Base-by-base conservation (phyloP, 2,797 vertebrate species). In the Myotis pilosus region DNA sequence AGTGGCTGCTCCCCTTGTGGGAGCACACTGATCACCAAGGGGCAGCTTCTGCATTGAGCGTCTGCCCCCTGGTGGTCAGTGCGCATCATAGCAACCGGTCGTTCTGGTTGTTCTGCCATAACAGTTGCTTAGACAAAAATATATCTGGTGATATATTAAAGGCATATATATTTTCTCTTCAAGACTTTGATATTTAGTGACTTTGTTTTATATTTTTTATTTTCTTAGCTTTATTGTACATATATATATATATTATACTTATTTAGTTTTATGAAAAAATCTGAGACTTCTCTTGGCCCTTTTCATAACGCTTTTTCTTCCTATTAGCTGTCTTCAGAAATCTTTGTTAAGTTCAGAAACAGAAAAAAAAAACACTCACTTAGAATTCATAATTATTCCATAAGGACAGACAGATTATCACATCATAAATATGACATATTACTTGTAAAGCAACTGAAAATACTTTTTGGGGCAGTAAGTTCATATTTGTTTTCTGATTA, bases 381-480 rank as follows among this genome's bases (percentile, higher is more conserved):
- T 44, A 82, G 97, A 95, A 91, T 81, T 92, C 87, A 94, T 74
- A 96, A 89, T 92, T 97, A 96, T 96, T 97, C 68, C 71, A 57
- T 95, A 97, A 94, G 22, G 68, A 94, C 97, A 95, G 92, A 87
- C 66, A 95, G 8, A 84, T 92, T 92, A 53, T 79, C 91, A 94
- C 25, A 57, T 75, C 22, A 33, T 91, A 94, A 87, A 80, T 92
- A 96, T 81, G 60, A 92, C 23, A 68, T 94, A 96, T 95, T 94
- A 71, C 86, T 36, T 94, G 9, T 49, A 75, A 85, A 71, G 20
- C n/a, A 93, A 83, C 60, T 87, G 62, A 94, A 96, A 91, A 79
- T 85, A 64, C 25, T 81, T 44, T 89, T 55, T 60, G 1, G 76
- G 88, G 2, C 10, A 60, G 93, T 96, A 71, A 92, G 68, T 92